Evolutionary conservation across 2,888 invertebrate species (phyloP), one percentile per base, ranked within the genome.

Genomic region (Mechanitis mazaeus): DNA sequence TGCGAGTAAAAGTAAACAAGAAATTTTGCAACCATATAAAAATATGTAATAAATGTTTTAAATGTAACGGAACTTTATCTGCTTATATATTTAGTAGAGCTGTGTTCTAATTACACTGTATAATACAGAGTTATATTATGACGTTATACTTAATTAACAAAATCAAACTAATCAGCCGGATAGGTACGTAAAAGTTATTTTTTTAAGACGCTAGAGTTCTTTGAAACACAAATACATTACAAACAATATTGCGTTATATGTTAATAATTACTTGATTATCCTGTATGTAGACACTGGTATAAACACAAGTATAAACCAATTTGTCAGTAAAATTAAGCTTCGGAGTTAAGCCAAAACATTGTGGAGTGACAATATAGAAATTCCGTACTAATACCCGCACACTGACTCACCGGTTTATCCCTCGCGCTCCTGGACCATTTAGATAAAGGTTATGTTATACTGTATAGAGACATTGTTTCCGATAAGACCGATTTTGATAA

Each of bases 331-430:
- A 70, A 69, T 71, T 69, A 66, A 78, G 73, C 75, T 73, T 83
- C 83, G 84, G 82, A 77, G 69, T 60, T 66, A 65, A 70, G 82
- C 84, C 84, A 84, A 80, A 75, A 75, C 70, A 70, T 65, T 64
- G 68, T 59, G 55, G 67, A 67, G 68, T 75, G 75, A 81, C 80
- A 83, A 80, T 77, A 76, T 76, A 78, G 75, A 79, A 77, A 79
- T 78, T 79, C 76, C 74, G 56, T 57, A 60, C 62, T 63, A 69
- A 66, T 60, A 63, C 62, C 74, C 68, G 62, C 71, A 73, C 70
- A 65, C 69, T 84, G 84, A 84, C 71, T 83, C 84, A 83, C 68
- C 67, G 68, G 72, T 72, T 73, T 71, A 71, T 63, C 64, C 67
- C 65, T 59, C 31, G 28, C 35, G 28, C 33, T 56, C 53, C 54